Percentiles rank a stretch among this genome's conserved stretches.
phyloP scores from a whole-genome alignment of 92 coral and sea anemone genomes.

The Scolanthus callimorphus region DNA sequence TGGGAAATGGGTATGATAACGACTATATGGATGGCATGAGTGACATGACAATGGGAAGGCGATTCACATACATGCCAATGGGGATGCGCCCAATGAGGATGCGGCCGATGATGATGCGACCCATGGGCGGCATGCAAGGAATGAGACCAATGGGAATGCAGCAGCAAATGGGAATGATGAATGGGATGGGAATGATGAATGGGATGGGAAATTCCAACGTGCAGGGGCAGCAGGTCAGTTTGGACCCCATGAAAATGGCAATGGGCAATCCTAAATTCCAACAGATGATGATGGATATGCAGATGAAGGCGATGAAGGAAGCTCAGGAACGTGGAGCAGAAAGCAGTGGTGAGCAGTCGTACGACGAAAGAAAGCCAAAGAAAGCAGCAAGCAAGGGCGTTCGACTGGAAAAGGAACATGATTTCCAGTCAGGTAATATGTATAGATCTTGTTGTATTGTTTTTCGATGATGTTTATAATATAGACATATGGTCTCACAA shows the following conservation, averaged over 20 bases:
- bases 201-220: background rate
- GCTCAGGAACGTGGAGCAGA: background rate
- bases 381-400: too few relatives aligned
- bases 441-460: too few relatives aligned
- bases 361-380: too few relatives aligned
- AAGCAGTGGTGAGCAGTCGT: background rate
- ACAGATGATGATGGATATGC: background rate
- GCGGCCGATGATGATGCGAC: background rate
- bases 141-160: background rate
- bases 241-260: background rate
- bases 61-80: constrained; percentile 10
- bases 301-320: background rate
- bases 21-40: background rate
- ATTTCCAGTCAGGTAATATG: background rate
- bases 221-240: constrained; percentile 6
- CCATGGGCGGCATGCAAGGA: constrained; percentile 4
- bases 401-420: too few relatives aligned
- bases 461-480: too few relatives aligned
- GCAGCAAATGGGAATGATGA: background rate
- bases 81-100: constrained; percentile 1
- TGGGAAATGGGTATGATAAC: constrained; percentile 3
- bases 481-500: too few relatives aligned
- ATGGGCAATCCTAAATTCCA: background rate
- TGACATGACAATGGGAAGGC: constrained; percentile 3
- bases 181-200: background rate